Percentiles rank a stretch among this genome's conserved stretches.
Evolutionary conservation across 2,797 vertebrate genomes (phyloP).

Genomic region (Enteromius viviparus): DNA sequence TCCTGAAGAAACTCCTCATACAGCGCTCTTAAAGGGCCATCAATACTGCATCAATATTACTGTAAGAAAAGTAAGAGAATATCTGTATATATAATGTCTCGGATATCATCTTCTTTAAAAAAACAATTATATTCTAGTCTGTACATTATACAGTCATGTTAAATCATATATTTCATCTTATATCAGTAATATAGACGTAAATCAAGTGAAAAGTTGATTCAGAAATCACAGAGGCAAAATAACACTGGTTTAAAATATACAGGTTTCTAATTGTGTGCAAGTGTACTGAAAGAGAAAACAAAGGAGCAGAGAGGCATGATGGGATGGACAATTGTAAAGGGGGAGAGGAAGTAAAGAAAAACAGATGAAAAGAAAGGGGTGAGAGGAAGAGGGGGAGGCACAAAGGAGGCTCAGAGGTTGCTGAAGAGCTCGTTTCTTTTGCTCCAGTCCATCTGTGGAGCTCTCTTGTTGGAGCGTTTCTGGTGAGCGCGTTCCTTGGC

Average conservation of each 20-base stretch:
- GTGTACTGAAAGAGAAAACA: background rate
- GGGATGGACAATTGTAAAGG: background rate
- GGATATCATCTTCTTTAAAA: background rate
- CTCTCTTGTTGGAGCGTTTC: constrained; percentile 88
- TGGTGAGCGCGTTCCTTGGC: constrained; percentile 89
- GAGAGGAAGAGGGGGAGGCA: background rate
- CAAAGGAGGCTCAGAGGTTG: constrained; percentile 83
- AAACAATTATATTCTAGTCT: constrained; percentile 46
- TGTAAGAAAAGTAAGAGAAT: background rate
- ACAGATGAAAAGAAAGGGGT: background rate
- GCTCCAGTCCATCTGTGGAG: constrained; percentile 96
- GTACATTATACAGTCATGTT: constrained; percentile 46
- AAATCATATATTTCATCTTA: constrained; percentile 30
- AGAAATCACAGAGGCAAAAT: constrained; percentile 40
- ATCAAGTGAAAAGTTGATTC: background rate
- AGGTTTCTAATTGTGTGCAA: constrained; percentile 25
- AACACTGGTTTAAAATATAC: constrained; percentile 58
- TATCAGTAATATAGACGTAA: constrained; percentile 25
- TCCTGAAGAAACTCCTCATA: background rate
- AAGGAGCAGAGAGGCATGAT: constrained; percentile 10
- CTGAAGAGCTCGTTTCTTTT: constrained; percentile 97
- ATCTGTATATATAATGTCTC: no score
- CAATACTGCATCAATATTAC: constrained; percentile 22
- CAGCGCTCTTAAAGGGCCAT: background rate
- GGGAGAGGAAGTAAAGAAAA: constrained; percentile 12